Evolutionary conservation across 2,797 vertebrate species (phyloP).

Genomic region (Spea hammondii): DNA sequence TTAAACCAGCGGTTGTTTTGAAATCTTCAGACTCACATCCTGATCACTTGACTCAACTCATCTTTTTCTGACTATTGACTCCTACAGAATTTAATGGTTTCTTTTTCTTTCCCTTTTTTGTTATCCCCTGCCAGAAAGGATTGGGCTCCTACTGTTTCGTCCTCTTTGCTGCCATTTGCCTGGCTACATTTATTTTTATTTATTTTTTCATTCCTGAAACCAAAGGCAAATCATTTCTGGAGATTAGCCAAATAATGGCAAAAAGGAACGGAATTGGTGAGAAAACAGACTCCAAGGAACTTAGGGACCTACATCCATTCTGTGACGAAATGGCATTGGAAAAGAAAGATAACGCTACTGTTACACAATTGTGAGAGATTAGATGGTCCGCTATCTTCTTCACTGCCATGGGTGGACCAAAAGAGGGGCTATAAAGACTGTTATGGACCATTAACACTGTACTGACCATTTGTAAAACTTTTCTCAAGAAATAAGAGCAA

Average conservation of each 20-base stretch:
- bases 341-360: slow-evolving; percentile 47
- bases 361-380: background rate
- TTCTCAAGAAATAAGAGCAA: no score
- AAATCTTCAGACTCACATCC: no score
- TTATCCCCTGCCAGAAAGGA: slow-evolving; percentile 66
- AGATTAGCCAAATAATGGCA: slow-evolving; percentile 84
- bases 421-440: no score
- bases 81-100: background rate
- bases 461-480: no score
- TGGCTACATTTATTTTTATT: slow-evolving; percentile 77
- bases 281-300: slow-evolving; percentile 36
- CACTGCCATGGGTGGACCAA: background rate
- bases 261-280: slow-evolving; percentile 79
- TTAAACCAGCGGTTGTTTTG: no score
- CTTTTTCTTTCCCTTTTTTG: background rate
- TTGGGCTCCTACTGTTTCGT: slow-evolving; percentile 85
- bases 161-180: slow-evolving; percentile 80
- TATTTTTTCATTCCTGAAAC: slow-evolving; percentile 87
- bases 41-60: no score
- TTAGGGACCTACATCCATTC: slow-evolving; percentile 18
- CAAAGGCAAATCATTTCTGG: slow-evolving; percentile 87
- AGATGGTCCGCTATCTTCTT: background rate
- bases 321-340: background rate
- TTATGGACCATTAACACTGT: no score
- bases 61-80: no score